phyloP scores from a whole-genome alignment of 2,888 invertebrate species.

The Agonopterix subpropinquella region DNA sequence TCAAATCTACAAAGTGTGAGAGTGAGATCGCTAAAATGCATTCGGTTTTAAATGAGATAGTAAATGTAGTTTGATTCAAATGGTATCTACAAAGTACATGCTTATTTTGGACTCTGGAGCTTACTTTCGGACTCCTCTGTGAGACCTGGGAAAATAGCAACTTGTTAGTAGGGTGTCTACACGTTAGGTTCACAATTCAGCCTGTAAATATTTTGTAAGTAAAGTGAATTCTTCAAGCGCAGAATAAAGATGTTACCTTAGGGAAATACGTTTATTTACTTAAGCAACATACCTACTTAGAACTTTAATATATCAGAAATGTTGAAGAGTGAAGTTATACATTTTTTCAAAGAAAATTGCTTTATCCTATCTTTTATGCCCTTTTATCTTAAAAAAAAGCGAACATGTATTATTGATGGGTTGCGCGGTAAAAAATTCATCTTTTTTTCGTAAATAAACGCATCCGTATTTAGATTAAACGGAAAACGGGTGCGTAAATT shows the following conservation, averaged over 20 bases:
- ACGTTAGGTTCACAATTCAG: not conserved
- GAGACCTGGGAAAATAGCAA: conserved; percentile 71
- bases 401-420: conserved; percentile 5
- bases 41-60: not conserved
- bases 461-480: conserved; percentile 9
- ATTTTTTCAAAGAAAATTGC: no score
- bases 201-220: no score
- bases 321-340: no score
- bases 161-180: conserved; percentile 42
- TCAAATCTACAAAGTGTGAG: not conserved
- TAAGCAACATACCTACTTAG: no score
- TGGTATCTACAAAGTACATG: conserved; percentile 36
- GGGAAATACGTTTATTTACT: no score
- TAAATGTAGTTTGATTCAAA: conserved; percentile 6
- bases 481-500: conserved; percentile 23
- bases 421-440: not conserved
- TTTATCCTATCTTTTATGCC: not conserved
- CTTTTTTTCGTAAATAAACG: conserved; percentile 5
- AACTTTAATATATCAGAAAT: no score
- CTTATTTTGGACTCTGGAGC: conserved; percentile 43
- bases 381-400: not conserved
- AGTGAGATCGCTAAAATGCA: not conserved
- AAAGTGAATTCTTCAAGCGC: no score
- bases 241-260: no score
- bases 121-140: conserved; percentile 72